These are phyloP conservation scores for Sinohyriopsis cumingii DNA, from an alignment of 2,888 invertebrate genomes.

Conservation along the genomic window DNA sequence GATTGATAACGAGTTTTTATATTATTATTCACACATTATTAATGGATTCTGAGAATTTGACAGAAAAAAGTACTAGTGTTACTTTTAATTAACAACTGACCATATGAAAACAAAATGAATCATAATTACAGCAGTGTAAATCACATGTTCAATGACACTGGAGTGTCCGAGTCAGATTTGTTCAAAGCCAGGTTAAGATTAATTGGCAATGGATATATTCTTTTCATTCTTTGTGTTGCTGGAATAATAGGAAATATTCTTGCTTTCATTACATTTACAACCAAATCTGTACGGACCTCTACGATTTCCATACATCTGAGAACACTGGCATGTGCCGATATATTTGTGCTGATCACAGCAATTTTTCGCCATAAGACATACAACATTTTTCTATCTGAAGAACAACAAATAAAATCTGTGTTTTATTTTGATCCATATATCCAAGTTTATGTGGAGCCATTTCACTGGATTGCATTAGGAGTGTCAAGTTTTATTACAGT, in stretches of 20 bases:
- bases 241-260: conserved; percentile 51
- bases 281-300: conserved; percentile 42
- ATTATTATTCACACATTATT: no score
- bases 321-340: conserved; percentile 46
- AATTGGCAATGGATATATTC: conserved; percentile 38
- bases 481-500: conserved; percentile 47
- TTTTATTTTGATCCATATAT: conserved; percentile 42
- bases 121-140: no score
- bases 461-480: conserved; percentile 46
- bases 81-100: no score
- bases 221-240: conserved; percentile 36
- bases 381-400: conserved; percentile 39
- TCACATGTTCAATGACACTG: no score
- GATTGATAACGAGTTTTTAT: no score
- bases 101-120: no score
- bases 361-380: conserved; percentile 50
- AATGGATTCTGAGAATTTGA: no score
- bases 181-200: conserved; percentile 16
- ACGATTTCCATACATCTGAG: conserved; percentile 50
- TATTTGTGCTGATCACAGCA: conserved; percentile 47
- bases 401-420: conserved; percentile 26
- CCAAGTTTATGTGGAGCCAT: conserved; percentile 45
- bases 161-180: conserved; percentile 7
- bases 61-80: no score
- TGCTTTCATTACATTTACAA: conserved; percentile 40